phyloP scores from a whole-genome alignment of 2,888 invertebrate species.

The Folsomia manolachei region DNA sequence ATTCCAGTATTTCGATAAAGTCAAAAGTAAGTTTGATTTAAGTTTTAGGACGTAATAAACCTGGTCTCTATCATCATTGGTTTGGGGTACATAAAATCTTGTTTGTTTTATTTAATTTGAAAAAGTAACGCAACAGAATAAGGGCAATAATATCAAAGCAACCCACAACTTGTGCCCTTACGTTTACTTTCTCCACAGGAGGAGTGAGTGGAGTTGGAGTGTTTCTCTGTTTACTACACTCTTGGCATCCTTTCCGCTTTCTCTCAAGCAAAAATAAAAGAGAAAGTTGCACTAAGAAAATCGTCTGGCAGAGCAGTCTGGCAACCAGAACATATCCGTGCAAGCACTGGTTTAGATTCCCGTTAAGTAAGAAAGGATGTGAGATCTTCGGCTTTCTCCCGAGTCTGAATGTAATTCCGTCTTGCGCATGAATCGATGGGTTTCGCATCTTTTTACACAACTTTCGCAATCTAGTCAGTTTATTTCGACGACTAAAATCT shows the following conservation, averaged over 20 bases:
- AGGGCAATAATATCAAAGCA: too few species aligned
- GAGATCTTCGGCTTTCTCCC: conserved; percentile 15
- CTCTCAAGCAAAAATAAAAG: too few species aligned
- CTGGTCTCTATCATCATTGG: too few species aligned
- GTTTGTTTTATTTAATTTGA: too few species aligned
- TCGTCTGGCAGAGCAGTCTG: neutral
- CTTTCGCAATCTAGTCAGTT: too few species aligned
- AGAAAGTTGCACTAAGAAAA: too few species aligned
- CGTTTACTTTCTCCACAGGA: neutral
- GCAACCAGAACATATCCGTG: neutral
- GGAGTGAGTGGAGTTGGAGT: neutral
- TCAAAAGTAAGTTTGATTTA: too few species aligned
- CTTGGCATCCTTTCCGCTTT: neutral
- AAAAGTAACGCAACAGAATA: too few species aligned
- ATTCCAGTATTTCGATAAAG: too few species aligned
- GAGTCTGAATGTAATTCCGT: conserved; percentile 3
- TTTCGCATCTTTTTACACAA: conserved; percentile 20
- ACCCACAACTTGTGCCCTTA: neutral
- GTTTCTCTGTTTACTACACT: neutral
- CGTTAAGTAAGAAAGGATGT: conserved; percentile 11
- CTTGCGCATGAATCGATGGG: conserved; percentile 23
- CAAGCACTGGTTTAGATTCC: neutral
- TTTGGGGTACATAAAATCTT: too few species aligned
- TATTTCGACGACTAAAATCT: too few species aligned
- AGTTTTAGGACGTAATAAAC: too few species aligned